These are phyloP conservation scores for Frieseomelitta varia DNA, from an alignment of 1,140 invertebrate genomes.

Conservation along the genomic window DNA sequence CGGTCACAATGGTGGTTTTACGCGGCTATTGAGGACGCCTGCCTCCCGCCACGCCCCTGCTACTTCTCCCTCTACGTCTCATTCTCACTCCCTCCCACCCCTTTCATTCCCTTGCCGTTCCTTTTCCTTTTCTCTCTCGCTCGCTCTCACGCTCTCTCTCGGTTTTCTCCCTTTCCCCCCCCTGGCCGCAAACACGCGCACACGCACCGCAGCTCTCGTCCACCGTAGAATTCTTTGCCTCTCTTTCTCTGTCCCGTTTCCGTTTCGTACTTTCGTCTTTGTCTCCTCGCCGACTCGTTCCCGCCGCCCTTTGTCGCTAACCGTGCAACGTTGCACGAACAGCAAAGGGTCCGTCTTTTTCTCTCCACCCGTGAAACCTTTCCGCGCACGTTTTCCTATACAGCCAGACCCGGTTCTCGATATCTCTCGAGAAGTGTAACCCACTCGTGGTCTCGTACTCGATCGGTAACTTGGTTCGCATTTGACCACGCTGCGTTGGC, in stretches of 20 bases:
- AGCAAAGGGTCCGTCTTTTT: background rate
- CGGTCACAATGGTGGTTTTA: constrained; percentile 80
- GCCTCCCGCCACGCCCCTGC: constrained; percentile 65
- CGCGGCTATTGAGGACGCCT: constrained; percentile 78
- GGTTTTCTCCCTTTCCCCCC: background rate
- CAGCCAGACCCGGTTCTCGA: background rate
- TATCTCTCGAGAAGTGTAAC: background rate
- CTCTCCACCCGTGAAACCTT: background rate
- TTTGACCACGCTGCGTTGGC: no score
- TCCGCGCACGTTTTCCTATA: background rate
- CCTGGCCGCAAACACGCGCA: no score
- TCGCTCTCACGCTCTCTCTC: background rate
- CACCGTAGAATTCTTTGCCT: constrained; percentile 19
- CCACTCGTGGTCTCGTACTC: background rate
- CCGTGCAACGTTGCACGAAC: constrained; percentile 21
- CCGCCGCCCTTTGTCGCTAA: background rate
- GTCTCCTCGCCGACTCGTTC: background rate
- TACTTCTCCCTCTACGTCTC: constrained; percentile 30
- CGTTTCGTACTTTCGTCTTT: background rate
- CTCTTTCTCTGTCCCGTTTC: background rate
- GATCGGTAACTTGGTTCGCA: background rate
- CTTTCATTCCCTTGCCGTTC: background rate
- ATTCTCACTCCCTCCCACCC: background rate
- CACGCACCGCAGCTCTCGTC: background rate
- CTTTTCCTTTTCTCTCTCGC: background rate